Base-by-base conservation (phyloP, 1,140 invertebrate species). In the Camponotus vicinus region DNA sequence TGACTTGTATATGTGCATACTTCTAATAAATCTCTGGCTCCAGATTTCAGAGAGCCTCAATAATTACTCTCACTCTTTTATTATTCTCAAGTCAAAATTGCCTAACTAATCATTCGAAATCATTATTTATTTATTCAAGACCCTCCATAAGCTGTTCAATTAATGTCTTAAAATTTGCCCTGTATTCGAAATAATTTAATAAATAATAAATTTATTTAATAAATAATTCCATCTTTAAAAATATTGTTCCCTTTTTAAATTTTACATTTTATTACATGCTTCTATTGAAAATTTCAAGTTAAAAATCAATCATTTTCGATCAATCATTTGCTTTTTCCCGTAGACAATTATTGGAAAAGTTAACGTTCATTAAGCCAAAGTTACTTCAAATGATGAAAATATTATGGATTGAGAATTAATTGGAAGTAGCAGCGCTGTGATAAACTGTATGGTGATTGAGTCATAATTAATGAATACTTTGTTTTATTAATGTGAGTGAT, bases 341-440 rank as follows among this genome's bases (percentile, higher is more conserved):
- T 18, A 40, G 15, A 55, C 21, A 0, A 59, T 27, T 61, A 40
- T 21, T 77, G 37, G 9, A 78, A 66, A 66, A 64, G 49, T 45
- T 66, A 34, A 45, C 32, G 6, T 11, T 66, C 8, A 15, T 15
- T 15, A 15, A 5, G n/a, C 3, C 11, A n/a, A 6, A 9, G 11
- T 78, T 52, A 49, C 9, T 11, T 1, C 0, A 13, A 18, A 66
- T 49, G 40, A 77, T 66, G 18, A 78, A 78, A 76, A 77, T 45
- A 8, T 37, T 13, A 34, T 11, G 11, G 61, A 4, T 9, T 77
- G 15, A 45, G 18, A 40, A 78, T 45, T 78, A 64, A 78, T 45
- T 61, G 15, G n/a, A 34, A 9, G 11, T 1, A 49, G 27, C 40
- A 8, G 21, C 15, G 18, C 11, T 34, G n/a, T 34, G 42, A 77